A percentile compares a stretch with the other conserved stretches of the same genome.
These are phyloP conservation scores for Atlantisia rogersi DNA, from an alignment of 2,113 vertebrate species.

Conservation along the genomic window DNA sequence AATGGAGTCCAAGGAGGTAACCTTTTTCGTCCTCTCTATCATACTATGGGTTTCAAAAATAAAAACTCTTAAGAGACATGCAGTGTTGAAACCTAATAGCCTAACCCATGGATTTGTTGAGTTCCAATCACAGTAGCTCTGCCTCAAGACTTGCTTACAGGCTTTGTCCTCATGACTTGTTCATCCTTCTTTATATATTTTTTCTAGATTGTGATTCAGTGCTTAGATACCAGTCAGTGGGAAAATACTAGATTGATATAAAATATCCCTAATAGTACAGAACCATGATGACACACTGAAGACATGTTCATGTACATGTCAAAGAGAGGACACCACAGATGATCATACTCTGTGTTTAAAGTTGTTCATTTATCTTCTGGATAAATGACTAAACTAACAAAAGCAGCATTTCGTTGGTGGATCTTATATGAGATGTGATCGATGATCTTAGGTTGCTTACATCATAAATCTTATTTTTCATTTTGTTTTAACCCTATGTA, in stretches of 20 bases:
- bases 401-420: not conserved
- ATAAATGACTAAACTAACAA: not conserved
- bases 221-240: not conserved
- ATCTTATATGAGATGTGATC: not conserved
- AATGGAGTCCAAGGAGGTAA: conserved; percentile 85
- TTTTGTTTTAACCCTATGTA: not conserved
- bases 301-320: not conserved
- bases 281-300: not conserved
- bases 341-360: not conserved
- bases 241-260: not conserved
- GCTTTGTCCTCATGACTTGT: not conserved
- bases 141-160: not conserved
- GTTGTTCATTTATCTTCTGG: not conserved
- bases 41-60: not conserved
- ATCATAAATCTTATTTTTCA: not conserved
- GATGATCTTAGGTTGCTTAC: not conserved
- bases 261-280: not conserved
- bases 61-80: not conserved
- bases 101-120: not conserved
- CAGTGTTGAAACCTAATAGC: not conserved
- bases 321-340: not conserved
- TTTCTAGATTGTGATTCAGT: not conserved
- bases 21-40: not conserved
- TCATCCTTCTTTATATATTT: not conserved
- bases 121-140: not conserved